These are phyloP conservation scores for Tringa solitaria DNA, from an alignment of 2,113 vertebrate species.

Conservation along the genomic window DNA sequence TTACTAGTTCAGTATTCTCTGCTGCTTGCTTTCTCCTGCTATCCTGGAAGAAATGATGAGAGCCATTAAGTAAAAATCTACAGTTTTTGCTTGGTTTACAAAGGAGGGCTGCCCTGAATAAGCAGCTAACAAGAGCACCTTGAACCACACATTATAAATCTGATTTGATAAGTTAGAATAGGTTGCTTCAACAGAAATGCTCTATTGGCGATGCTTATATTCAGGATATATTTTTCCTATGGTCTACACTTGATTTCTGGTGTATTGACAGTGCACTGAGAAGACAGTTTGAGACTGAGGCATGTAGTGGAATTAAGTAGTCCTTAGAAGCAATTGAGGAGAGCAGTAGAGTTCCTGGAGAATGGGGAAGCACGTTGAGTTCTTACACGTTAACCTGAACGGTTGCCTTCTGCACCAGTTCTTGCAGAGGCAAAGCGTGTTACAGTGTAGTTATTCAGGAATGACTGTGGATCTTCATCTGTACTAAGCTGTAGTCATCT, in stretches of 20 bases:
- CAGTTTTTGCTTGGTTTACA: neutral
- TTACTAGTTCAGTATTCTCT: neutral
- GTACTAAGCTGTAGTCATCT: neutral
- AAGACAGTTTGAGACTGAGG: neutral
- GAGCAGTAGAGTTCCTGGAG: neutral
- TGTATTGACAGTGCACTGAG: neutral
- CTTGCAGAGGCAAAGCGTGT: neutral
- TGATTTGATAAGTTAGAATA: neutral
- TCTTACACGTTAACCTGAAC: neutral
- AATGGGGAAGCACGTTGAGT: neutral
- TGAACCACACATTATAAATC: neutral
- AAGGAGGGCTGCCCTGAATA: neutral
- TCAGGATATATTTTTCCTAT: neutral
- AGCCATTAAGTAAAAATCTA: neutral
- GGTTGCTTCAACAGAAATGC: neutral
- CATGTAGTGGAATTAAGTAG: neutral
- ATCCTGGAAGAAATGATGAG: neutral
- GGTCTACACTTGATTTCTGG: neutral
- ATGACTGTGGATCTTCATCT: neutral
- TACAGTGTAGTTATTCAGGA: neutral
- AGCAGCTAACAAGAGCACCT: neutral
- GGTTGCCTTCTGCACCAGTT: neutral
- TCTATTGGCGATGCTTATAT: fast-evolving
- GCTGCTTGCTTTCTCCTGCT: neutral
- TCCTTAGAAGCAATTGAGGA: neutral